Base-by-base conservation (phyloP, 2,113 vertebrate species). In the Arvicanthis niloticus region DNA sequence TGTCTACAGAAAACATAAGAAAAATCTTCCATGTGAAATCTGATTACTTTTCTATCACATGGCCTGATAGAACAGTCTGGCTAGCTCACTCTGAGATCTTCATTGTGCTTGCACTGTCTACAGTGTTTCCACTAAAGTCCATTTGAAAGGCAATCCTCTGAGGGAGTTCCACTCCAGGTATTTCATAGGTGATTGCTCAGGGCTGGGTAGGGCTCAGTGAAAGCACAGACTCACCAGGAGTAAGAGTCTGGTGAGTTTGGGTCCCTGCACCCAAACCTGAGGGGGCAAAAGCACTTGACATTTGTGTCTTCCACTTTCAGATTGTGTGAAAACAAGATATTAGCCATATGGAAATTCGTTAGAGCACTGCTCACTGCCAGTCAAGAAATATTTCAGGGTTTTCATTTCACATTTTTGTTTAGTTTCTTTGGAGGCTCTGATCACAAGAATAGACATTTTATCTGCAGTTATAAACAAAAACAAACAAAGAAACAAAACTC, bases 281-380 rank as follows among this genome's bases (percentile, higher is more conserved):
- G 1, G 73, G 87, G 29, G 22, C 15, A 95, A 96, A 86, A 51
- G 3, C 15, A 90, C n/a, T 42, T 94, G 65, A 95, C 51, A 92
- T 73, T 70, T 90, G 78, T 77, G 60, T 88, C 80, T 51, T 77
- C 45, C 37, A 91, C 21, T 56, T n/a, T 62, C 29, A 31, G 15
- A 77, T 86, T 92, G 12, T 88, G 1, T 80, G 89, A 84, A 11
- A 92, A 82, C 7, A 85, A 67, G 84, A 26, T 51, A 80, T 62
- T 29, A 84, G 24, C 91, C 45, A 84, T 13, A 58, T 53, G 21
- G 29, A 88, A 94, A 93, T 34, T 80, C 48, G 53, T 62, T 91
- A 87, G 40, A 89, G 73, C 51, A 51, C 60, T 91, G 12, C 2
- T 26, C 29, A 1, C 48, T 94, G 19, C 7, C 29, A 53, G 70